Conservation (phyloP, 2,113 vertebrate species). For the Enhydra lutris region DNA sequence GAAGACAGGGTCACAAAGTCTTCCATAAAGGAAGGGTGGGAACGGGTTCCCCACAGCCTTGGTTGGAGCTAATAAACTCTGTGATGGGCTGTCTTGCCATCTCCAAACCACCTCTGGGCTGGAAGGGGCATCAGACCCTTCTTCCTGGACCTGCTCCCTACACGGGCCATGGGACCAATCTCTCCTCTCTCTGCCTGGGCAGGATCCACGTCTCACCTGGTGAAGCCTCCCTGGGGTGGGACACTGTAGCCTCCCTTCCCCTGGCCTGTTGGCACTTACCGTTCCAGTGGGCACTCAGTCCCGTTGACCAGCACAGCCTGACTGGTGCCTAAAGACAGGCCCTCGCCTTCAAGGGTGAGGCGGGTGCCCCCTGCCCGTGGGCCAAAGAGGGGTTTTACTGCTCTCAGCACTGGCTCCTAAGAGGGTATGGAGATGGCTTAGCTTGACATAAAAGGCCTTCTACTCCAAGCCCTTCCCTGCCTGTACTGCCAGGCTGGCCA, state of each 20-base stretch:
- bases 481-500: not conserved
- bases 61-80: not conserved
- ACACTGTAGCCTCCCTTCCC: not conserved
- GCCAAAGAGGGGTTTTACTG: constrained; percentile 89
- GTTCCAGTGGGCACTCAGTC: constrained; percentile 81
- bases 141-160: not conserved
- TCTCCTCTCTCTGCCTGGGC: not conserved
- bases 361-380: constrained; percentile 90
- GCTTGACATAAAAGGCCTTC: not conserved
- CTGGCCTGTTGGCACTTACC: constrained; percentile 39
- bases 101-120: not conserved
- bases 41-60: not conserved
- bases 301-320: constrained; percentile 88
- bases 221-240: not conserved
- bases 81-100: not conserved
- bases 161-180: not conserved
- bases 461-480: not conserved
- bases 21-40: not conserved
- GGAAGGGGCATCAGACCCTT: not conserved
- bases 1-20: not conserved
- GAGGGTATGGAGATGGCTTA: not conserved
- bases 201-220: not conserved
- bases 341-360: constrained; percentile 87
- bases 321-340: constrained; percentile 86
- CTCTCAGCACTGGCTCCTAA: constrained; percentile 88